Base-by-base conservation (phyloP, 2,888 invertebrate species). In the Germaria angustata region DNA sequence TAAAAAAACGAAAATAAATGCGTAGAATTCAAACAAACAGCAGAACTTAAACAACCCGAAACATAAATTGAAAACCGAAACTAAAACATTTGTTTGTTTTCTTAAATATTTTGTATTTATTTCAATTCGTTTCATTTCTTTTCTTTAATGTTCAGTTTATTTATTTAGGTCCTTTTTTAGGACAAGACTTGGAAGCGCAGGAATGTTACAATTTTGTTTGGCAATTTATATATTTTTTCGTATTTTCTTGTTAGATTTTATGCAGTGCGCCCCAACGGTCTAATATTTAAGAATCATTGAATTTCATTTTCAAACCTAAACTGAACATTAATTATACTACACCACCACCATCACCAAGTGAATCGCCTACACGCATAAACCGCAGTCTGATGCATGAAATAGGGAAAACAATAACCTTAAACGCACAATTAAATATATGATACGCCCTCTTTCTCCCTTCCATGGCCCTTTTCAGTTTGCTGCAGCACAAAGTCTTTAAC, bases 371-470 rank as follows among this genome's bases (percentile, higher is more conserved):
- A 73, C 83, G 20, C 11, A 41, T 2, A n/a, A 28, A 24, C 11
- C 51, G 22, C 49, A 39, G 44, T 22, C 63, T 55, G 75, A 46
- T 46, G 11, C 55, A n/a, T 17, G 22, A 24, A 22, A 22, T 17
- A 57, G 15, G 8, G 39, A 9, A 51, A 44, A 44, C 28, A 41
- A 32, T 55, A 44, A 34, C 11, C 15, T 71, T 59, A 84, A 87
- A 85, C 84, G 85, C 86, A 87, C 86, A 88, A 89, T 89, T 87
- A 89, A 89, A 89, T 89, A 88, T 88, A 85, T 87, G 87, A 85
- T 85, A 87, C 89, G 89, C 89, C 88, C 86, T 72, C 86, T 73
- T 15, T 51, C 20, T 51, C 36, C 39, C 68, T 32, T 63, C 17
- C 32, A 22, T 46, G 59, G 15, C 24, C 24, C 17, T 32, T 53